Percentiles rank a stretch among this genome's conserved stretches.
Evolutionary conservation across 2,797 vertebrate species (phyloP).

Genomic region (Oophaga sylvatica): DNA sequence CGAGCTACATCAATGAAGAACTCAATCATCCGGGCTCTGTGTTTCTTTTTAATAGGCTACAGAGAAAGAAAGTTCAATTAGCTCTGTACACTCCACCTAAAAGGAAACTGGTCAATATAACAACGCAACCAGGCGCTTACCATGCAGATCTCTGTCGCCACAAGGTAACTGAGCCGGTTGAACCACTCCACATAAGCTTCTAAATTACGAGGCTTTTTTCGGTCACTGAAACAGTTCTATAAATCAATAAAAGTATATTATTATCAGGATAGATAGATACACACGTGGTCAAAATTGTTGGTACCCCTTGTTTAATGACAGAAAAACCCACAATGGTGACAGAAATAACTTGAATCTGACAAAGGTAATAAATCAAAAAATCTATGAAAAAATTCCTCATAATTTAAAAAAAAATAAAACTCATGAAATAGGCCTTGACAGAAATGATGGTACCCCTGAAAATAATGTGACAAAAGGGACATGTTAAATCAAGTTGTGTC

Average conservation of each 20-base stretch:
- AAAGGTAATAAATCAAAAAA: too few relatives aligned
- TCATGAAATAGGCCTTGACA: too few relatives aligned
- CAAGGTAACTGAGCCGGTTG: conserved; percentile 93
- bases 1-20: conserved; percentile 94
- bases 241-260: not conserved
- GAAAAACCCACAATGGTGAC: too few relatives aligned
- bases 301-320: too few relatives aligned
- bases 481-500: too few relatives aligned
- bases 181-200: conserved; percentile 97
- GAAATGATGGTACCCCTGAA: too few relatives aligned
- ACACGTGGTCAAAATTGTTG: too few relatives aligned
- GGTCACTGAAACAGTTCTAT: conserved; percentile 83
- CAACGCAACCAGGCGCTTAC: conserved; percentile 70
- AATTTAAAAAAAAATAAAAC: too few relatives aligned
- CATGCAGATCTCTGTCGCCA: conserved; percentile 95
- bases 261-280: not conserved
- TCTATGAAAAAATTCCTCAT: too few relatives aligned
- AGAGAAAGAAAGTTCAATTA: conserved; percentile 24
- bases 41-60: conserved; percentile 92
- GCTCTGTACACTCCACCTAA: not conserved
- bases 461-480: too few relatives aligned
- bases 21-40: conserved; percentile 88
- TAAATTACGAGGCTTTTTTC: conserved; percentile 87
- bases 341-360: too few relatives aligned
- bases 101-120: too few relatives aligned